A percentile compares a stretch with the other conserved stretches of the same genome.
These are phyloP conservation scores for Alethe diademata DNA, from an alignment of 2,113 vertebrate genomes.

Conservation along the genomic window DNA sequence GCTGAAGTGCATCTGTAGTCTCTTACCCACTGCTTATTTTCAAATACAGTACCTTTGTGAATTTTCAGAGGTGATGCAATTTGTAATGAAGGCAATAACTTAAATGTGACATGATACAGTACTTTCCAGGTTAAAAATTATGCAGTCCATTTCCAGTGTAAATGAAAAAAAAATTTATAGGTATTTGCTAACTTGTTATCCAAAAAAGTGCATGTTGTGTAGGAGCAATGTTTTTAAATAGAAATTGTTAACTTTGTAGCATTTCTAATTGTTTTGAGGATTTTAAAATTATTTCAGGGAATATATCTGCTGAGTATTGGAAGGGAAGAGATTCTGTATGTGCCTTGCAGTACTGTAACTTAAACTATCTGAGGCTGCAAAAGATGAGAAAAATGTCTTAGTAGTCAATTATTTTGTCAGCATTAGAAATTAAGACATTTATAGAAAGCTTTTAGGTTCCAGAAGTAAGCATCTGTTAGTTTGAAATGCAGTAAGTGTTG, in stretches of 20 bases:
- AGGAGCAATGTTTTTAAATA: conserved; percentile 69
- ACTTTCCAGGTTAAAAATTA: conserved; percentile 51
- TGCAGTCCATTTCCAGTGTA: conserved; percentile 54
- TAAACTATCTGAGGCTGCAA: conserved; percentile 61
- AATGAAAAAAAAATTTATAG: conserved; percentile 64
- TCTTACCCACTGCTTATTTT: conserved; percentile 1
- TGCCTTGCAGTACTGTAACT: conserved; percentile 82
- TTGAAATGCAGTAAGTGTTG: conserved; percentile 47
- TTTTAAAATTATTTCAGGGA: conserved; percentile 80
- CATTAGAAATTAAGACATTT: conserved; percentile 58
- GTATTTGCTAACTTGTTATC: conserved; percentile 66
- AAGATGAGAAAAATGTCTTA: conserved; percentile 56
- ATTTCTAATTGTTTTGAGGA: conserved; percentile 74
- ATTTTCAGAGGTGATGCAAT: conserved; percentile 46
- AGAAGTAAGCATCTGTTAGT: conserved; percentile 62
- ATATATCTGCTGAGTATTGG: conserved; percentile 70
- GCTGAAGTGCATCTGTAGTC: background rate
- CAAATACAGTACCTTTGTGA: conserved; percentile 28
- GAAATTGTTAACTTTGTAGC: conserved; percentile 74
- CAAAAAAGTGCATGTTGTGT: conserved; percentile 67
- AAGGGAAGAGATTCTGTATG: conserved; percentile 76
- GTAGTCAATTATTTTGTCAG: conserved; percentile 45
- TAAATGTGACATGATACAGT: conserved; percentile 45
- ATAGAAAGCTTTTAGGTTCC: conserved; percentile 57
- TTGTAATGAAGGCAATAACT: conserved; percentile 77